Percentiles rank a stretch among this genome's conserved stretches.
Evolutionary conservation across 1,140 invertebrate species (phyloP).

Genomic region (Oreohelix idahoensis): DNA sequence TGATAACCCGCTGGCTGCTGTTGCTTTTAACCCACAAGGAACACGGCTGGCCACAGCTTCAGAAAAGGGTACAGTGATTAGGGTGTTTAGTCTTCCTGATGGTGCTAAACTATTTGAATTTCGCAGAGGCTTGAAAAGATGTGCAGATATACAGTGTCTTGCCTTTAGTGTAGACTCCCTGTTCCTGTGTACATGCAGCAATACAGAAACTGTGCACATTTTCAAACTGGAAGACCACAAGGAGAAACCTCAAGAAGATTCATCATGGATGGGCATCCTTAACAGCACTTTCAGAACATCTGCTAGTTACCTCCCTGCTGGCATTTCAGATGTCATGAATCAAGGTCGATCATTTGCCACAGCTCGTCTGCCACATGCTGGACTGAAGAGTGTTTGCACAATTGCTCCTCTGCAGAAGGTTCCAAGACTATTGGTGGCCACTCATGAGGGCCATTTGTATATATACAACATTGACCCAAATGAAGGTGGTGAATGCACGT

Average conservation of each 20-base stretch:
- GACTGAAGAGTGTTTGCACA: conserved; percentile 70
- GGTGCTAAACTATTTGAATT: conserved; percentile 44
- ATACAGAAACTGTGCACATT: conserved; percentile 98
- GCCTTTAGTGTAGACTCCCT: conserved; percentile 93
- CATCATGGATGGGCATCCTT: conserved; percentile 88
- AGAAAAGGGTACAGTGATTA: conserved; percentile 73
- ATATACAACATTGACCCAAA: conserved; percentile 90
- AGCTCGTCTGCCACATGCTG: conserved; percentile 85
- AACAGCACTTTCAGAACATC: conserved; percentile 83
- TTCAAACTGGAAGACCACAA: conserved; percentile 89
- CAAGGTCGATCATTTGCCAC: conserved; percentile 95
- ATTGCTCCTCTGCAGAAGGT: conserved; percentile 83
- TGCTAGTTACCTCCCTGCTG: conserved; percentile 90
- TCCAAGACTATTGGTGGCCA: conserved; percentile 88
- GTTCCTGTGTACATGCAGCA: conserved; percentile 93
- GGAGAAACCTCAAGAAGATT: conserved; percentile 74
- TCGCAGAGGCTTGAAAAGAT: conserved; percentile 65
- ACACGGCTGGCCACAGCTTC: conserved; percentile 93
- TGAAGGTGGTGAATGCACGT: conserved; percentile 90
- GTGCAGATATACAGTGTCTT: conserved; percentile 91
- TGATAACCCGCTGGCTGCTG: conserved; percentile 94
- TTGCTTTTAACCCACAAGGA: conserved; percentile 92
- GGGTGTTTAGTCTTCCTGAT: conserved; percentile 45
- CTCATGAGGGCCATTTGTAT: conserved; percentile 91
- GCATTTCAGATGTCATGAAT: conserved; percentile 85